phyloP scores from a whole-genome alignment of 2,113 vertebrate species.

The Sisor rabdophorus region DNA sequence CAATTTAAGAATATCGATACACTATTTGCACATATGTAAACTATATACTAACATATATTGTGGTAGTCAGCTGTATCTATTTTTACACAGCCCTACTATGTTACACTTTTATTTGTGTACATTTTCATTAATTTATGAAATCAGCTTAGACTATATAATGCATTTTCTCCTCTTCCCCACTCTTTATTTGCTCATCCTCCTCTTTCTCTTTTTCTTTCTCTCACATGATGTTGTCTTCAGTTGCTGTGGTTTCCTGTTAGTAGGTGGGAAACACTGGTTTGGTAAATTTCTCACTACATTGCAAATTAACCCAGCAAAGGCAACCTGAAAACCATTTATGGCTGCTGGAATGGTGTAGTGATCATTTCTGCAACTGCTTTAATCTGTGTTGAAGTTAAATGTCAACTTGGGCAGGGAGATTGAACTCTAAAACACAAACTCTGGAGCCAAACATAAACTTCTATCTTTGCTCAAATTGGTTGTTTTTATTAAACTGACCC shows the following conservation, averaged over 20 bases:
- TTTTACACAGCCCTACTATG: too few relatives aligned
- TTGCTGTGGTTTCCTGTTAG: constrained; percentile 72
- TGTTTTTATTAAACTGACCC: neutral
- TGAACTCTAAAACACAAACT: neutral
- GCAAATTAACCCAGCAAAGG: constrained; percentile 40
- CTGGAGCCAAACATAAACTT: neutral
- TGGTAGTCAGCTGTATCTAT: too few relatives aligned
- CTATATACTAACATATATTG: too few relatives aligned
- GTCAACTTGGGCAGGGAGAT: constrained; percentile 22
- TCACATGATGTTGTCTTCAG: constrained; percentile 51
- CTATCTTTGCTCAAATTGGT: neutral
- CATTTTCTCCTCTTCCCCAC: too few relatives aligned
- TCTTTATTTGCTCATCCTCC: neutral
- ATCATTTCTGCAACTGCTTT: constrained; percentile 16
- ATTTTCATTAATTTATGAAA: too few relatives aligned
- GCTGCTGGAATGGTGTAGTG: neutral
- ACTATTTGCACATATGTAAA: too few relatives aligned
- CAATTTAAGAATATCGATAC: too few relatives aligned
- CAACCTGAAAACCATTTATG: constrained; percentile 19
- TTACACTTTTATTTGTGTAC: too few relatives aligned
- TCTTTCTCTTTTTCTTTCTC: constrained; percentile 1
- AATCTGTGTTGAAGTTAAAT: constrained; percentile 34
- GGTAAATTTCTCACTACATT: constrained; percentile 49
- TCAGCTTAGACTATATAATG: too few relatives aligned
- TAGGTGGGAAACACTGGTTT: constrained; percentile 58